Evolutionary conservation across 2,888 invertebrate species (phyloP).

Genomic region (Ctena decussata): DNA sequence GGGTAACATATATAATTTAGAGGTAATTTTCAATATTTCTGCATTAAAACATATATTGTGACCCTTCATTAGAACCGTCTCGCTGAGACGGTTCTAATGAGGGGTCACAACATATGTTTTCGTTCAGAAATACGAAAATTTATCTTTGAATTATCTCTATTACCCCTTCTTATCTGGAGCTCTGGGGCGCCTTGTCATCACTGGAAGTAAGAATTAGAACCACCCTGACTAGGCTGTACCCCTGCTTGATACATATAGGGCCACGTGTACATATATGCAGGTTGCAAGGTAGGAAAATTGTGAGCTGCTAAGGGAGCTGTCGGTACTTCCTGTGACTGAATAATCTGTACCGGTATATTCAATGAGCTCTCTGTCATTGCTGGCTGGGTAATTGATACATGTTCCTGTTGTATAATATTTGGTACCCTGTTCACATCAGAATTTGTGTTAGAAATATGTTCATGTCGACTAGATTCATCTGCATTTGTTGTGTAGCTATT

Average conservation of each 20-base stretch:
- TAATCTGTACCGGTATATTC: not conserved
- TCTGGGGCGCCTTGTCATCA: not conserved
- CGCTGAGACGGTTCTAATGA: too few species aligned
- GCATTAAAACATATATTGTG: too few species aligned
- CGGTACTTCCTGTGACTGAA: not conserved
- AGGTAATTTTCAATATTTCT: too few species aligned
- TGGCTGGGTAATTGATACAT: not conserved
- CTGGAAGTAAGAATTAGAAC: not conserved
- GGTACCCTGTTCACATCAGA: not conserved
- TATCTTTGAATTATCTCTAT: too few species aligned
- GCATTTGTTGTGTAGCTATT: not conserved
- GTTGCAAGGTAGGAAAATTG: not conserved
- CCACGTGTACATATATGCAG: conserved; percentile 61
- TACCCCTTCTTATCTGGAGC: too few species aligned
- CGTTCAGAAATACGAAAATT: too few species aligned
- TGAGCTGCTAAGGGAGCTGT: not conserved
- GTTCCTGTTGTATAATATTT: not conserved
- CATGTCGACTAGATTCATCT: not conserved
- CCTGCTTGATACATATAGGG: conserved; percentile 51
- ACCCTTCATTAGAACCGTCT: too few species aligned
- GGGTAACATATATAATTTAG: too few species aligned
- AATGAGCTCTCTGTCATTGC: not conserved
- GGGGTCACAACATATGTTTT: too few species aligned
- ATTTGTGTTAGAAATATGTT: not conserved
- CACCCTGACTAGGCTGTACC: not conserved